Evolutionary conservation across 1,140 invertebrate genomes (phyloP).

Genomic region (Lineus longissimus): DNA sequence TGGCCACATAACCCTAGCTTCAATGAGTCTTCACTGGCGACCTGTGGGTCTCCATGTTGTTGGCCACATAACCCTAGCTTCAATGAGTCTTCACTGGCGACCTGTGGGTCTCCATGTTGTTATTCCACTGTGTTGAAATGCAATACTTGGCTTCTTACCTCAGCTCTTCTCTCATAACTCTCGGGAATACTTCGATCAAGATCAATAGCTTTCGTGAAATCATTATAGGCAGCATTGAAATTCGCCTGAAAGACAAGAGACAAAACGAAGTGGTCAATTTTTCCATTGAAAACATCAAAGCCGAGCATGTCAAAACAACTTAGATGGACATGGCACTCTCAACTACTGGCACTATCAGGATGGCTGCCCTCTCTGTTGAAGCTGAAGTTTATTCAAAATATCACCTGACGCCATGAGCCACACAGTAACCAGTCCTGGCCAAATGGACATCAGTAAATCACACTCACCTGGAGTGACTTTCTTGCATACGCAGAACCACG

Average conservation of each 20-base stretch:
- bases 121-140: background rate
- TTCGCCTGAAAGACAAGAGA: constrained; percentile 18
- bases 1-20: too few species aligned
- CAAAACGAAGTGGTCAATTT: background rate
- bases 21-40: too few species aligned
- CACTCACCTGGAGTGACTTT: constrained; percentile 21
- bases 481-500: constrained; percentile 25
- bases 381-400: too few species aligned
- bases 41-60: too few species aligned
- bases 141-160: constrained; percentile 23
- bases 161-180: constrained; percentile 34
- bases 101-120: too few species aligned
- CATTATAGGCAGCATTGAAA: constrained; percentile 25
- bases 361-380: too few species aligned
- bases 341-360: too few species aligned
- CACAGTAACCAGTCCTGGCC: too few species aligned
- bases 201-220: constrained; percentile 33
- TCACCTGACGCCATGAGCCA: too few species aligned
- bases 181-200: constrained; percentile 25
- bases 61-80: too few species aligned
- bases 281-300: background rate
- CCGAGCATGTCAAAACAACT: background rate
- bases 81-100: too few species aligned
- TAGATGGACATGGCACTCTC: background rate
- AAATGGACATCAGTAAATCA: too few species aligned